These are phyloP conservation scores for Macroteleia sp. DNA, from an alignment of 2,888 invertebrate genomes.

Conservation along the genomic window DNA sequence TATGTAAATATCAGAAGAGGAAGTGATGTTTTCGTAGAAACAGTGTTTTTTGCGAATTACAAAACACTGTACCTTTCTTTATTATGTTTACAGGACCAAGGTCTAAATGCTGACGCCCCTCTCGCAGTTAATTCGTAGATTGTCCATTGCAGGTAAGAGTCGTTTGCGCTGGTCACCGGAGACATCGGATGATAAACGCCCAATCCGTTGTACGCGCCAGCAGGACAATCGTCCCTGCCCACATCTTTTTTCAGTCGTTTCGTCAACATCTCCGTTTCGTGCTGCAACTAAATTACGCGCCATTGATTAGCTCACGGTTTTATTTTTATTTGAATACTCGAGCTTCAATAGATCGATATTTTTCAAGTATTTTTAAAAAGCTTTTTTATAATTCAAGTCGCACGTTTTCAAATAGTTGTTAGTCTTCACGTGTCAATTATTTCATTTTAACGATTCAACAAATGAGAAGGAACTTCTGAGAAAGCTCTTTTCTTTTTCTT, in stretches of 20 bases:
- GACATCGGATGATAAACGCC: constrained; percentile 80
- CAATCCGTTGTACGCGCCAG: constrained; percentile 76
- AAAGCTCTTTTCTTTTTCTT: too few species aligned
- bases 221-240: constrained; percentile 78
- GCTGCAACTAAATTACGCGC: constrained; percentile 73
- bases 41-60: too few species aligned
- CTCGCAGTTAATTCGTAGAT: constrained; percentile 81
- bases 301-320: not conserved
- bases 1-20: too few species aligned
- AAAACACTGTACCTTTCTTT: constrained; percentile 83
- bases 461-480: too few species aligned
- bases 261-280: constrained; percentile 78
- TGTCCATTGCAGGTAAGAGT: constrained; percentile 82
- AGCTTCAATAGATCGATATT: constrained; percentile 8
- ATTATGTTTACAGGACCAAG: constrained; percentile 82
- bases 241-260: constrained; percentile 81
- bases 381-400: constrained; percentile 32
- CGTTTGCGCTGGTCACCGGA: constrained; percentile 71
- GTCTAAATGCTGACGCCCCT: constrained; percentile 83
- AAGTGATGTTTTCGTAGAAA: too few species aligned
- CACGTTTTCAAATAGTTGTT: not conserved
- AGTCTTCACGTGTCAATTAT: not conserved
- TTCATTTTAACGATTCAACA: too few species aligned
- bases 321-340: constrained; percentile 1
- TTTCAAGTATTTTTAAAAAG: constrained; percentile 41